Evolutionary conservation across 2,113 vertebrate genomes (phyloP), one percentile per base, ranked within the genome.

Genomic region (Toxostoma redivivum): DNA sequence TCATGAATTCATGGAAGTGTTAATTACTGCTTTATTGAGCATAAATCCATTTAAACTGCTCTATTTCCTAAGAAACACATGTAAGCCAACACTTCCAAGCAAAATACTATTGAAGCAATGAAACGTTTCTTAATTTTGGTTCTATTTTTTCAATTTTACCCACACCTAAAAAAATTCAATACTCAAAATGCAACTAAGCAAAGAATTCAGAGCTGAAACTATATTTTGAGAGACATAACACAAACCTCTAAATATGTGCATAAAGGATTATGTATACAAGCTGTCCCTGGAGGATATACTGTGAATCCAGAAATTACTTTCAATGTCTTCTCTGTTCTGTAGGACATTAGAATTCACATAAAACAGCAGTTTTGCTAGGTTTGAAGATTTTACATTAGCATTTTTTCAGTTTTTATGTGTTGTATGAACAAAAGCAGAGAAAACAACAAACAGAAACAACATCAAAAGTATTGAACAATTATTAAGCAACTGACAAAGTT

Each of bases 211-310:
- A 91, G 30, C 15, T 70, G 15, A 88, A 94, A 89, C 86, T 70
- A 27, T 15, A 50, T 73, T 81, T 74, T 84, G 28, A 88, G 79
- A 70, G 18, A 22, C 12, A 53, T 7, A 73, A 78, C 5, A 38
- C 16, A 89, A 78, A 45, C 23, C 2, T 84, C 79, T 86, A 86
- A 81, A 89, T 92, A 91, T 89, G 92, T 96, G 30, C 84, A 78
- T 84, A 71, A 78, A 81, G 14, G 35, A 86, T 94, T 66, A 84
- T 27, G 12, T 71, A 42, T 57, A 86, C 21, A 35, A 86, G 11
- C 33, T 72, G 17, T 90, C 86, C 19, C 64, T 88, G 50, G 35
- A 94, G 66, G 66, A n/a, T 35, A 58, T 51, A 82, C 21, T 71
- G 50, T 65, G 65, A 87, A 81, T 61, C 83, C 33, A 78, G 61